These are phyloP conservation scores for Dermolepida albohirtum DNA, from an alignment of 2,888 invertebrate genomes.

Conservation along the genomic window DNA sequence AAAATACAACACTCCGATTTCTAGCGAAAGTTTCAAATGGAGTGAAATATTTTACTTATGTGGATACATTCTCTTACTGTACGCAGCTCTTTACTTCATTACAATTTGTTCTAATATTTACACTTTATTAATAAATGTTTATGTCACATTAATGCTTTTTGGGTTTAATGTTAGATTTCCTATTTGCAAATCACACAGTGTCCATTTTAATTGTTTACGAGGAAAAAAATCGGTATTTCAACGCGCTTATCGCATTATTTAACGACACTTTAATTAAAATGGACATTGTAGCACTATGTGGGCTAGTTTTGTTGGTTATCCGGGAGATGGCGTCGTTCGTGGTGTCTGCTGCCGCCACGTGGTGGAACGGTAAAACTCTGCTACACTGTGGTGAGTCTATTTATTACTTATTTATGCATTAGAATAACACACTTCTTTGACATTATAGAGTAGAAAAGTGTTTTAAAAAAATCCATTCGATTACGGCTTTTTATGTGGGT, in stretches of 20 bases:
- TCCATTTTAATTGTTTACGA: conserved; percentile 36
- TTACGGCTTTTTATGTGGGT: conserved; percentile 52
- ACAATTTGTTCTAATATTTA: conserved; percentile 63
- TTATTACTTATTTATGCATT: conserved; percentile 60
- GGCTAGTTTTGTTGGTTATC: conserved; percentile 63
- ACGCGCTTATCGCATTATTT: too few species aligned
- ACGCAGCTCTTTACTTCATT: conserved; percentile 54
- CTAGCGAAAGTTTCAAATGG: conserved; percentile 50
- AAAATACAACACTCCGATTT: conserved; percentile 44
- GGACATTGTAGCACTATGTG: conserved; percentile 58
- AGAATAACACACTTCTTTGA: conserved; percentile 54
- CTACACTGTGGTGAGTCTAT: conserved; percentile 66
- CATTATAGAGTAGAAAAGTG: conserved; percentile 49
- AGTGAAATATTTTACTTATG: conserved; percentile 47
- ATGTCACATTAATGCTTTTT: conserved; percentile 66
- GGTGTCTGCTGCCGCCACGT: conserved; percentile 64
- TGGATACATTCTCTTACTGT: conserved; percentile 51
- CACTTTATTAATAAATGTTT: conserved; percentile 66
- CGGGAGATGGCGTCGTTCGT: conserved; percentile 63
- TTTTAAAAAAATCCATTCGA: conserved; percentile 35
- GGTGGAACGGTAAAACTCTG: conserved; percentile 64
- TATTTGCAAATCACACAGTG: conserved; percentile 56
- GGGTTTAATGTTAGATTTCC: conserved; percentile 66
- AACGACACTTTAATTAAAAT: conserved; percentile 49
- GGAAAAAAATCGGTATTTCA: background rate